Evolutionary conservation across 64 coral and sea anemone genomes (phyloP).

Genomic region (Montipora foliosa): DNA sequence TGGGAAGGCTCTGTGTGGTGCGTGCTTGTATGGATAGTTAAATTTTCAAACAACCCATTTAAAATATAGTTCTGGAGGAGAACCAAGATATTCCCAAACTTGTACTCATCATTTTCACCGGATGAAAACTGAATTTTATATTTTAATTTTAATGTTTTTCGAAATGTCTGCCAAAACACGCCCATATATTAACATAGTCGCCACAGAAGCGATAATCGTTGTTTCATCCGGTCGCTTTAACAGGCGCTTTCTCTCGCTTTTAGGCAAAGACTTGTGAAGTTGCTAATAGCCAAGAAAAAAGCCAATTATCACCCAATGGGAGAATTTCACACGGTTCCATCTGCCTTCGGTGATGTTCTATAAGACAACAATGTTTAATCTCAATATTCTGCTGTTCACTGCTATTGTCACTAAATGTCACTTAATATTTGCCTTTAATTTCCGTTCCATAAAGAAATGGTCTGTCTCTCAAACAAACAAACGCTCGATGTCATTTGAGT

Average conservation of each 20-base stretch:
- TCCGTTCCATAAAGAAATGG: conserved; percentile 48
- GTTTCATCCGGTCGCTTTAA: neutral
- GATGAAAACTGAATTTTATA: neutral
- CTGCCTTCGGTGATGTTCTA: neutral
- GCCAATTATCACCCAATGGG: conserved; percentile 2
- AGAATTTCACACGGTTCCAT: neutral
- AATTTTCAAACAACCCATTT: neutral
- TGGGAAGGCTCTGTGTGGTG: no score
- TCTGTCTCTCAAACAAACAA: conserved; percentile 30
- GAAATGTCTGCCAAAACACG: neutral
- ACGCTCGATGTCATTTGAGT: neutral
- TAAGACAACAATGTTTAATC: conserved; percentile 33
- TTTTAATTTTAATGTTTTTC: neutral
- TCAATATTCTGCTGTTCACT: neutral
- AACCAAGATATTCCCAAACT: neutral
- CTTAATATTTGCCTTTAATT: conserved; percentile 25
- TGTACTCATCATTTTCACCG: neutral
- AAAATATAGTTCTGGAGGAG: neutral
- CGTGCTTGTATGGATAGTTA: no score
- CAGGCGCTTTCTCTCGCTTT: neutral
- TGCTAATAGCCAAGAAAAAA: neutral
- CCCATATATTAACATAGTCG: neutral
- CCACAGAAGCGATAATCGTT: neutral
- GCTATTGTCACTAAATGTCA: conserved; percentile 19
- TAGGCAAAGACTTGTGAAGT: conserved; percentile 30